Percentiles rank a stretch among this genome's conserved stretches.
These are phyloP conservation scores for Mnemiopsis leidyi DNA, from an alignment of 37 sponge, comb jelly and placozoan genomes.

Conservation along the genomic window DNA sequence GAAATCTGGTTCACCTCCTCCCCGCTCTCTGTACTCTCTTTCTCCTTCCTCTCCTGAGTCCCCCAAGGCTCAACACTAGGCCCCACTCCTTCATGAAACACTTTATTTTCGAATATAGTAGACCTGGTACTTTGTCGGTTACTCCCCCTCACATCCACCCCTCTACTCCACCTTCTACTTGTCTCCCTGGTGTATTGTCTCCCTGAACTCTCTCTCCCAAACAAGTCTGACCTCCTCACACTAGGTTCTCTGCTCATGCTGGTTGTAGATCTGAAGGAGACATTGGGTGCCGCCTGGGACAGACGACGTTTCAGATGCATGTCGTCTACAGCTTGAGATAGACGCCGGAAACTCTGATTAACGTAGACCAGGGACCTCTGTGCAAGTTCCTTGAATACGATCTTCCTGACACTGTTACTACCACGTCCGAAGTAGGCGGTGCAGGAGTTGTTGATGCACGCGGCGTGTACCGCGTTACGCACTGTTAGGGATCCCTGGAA, in stretches of 20 bases:
- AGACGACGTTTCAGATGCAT: background rate
- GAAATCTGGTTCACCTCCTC: no score
- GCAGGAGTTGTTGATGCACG: background rate
- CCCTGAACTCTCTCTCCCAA: no score
- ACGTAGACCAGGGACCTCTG: background rate
- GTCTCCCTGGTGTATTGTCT: no score
- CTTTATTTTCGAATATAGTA: no score
- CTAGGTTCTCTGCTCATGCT: background rate
- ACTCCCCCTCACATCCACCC: no score
- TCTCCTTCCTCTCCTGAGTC: no score
- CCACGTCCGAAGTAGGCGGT: conserved; percentile 8
- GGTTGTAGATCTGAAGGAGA: background rate
- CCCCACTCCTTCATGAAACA: no score
- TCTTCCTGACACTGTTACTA: background rate
- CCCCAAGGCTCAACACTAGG: no score
- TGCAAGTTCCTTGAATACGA: background rate
- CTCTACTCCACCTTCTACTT: no score
- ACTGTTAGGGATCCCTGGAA: background rate
- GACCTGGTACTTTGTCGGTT: no score
- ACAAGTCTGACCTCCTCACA: background rate
- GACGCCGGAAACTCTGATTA: background rate
- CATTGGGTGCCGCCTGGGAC: background rate
- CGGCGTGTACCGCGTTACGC: background rate
- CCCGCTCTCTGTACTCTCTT: no score
- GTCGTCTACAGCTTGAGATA: background rate